Percentiles rank a stretch among this genome's conserved stretches.
These are phyloP conservation scores for Saturnia pavonia DNA, from an alignment of 2,888 invertebrate species.

Conservation along the genomic window DNA sequence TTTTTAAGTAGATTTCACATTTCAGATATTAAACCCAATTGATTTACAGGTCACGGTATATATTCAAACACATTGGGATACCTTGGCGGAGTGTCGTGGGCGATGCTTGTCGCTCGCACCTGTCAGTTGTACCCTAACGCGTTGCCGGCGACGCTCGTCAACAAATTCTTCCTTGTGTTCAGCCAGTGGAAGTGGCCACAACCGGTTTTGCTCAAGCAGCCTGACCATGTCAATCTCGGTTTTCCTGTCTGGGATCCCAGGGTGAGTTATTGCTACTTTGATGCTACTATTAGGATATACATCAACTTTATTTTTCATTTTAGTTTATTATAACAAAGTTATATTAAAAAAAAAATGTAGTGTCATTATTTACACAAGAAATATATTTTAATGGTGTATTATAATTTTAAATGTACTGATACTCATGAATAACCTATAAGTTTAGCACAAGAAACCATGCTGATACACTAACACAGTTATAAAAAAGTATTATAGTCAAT, in stretches of 20 bases:
- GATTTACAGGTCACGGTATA: constrained; percentile 91
- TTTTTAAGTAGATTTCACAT: neutral
- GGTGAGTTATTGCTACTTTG: constrained; percentile 75
- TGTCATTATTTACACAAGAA: too few species aligned
- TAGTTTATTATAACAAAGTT: too few species aligned
- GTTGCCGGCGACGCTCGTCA: constrained; percentile 94
- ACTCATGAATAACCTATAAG: too few species aligned
- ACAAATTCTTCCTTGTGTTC: constrained; percentile 99
- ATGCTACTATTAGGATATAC: too few species aligned
- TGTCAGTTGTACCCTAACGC: constrained; percentile 99
- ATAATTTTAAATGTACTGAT: too few species aligned
- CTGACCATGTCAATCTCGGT: constrained; percentile 92
- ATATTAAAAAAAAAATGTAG: too few species aligned
- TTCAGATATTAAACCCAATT: neutral
- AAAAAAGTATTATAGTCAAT: too few species aligned
- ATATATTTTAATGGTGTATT: too few species aligned
- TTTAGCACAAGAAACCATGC: too few species aligned
- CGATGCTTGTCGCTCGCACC: constrained; percentile 98
- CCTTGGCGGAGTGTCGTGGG: constrained; percentile 99
- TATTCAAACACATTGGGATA: constrained; percentile 99
- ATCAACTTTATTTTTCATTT: neutral
- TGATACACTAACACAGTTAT: too few species aligned
- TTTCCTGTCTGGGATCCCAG: constrained; percentile 99
- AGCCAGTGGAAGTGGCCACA: constrained; percentile 99
- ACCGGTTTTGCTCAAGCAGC: constrained; percentile 96